Base-by-base conservation (phyloP, 2,797 vertebrate species). In the Apogon talboti region DNA sequence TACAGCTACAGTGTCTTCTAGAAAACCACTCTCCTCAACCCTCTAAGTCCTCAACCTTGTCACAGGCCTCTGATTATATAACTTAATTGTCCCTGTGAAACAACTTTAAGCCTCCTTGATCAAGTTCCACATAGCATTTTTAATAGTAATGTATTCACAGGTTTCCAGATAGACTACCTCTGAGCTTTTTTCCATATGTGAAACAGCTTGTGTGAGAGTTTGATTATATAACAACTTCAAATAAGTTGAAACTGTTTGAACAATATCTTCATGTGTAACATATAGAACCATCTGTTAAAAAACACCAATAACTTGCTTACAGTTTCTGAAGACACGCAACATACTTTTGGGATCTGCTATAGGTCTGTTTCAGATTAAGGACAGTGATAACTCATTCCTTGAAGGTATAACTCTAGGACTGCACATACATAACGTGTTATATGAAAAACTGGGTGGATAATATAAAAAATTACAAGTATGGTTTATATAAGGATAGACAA, bases 191-290 rank as follows among this genome's bases (percentile, higher is more conserved):
- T 63, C 54, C 42, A 69, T 37, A 64, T 60, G 62, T 45, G 46
- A 54, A 69, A 68, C 58, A 51, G 71, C 61, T 55, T 61, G 53
- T 65, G 58, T 63, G 54, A 16, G 24, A 18, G 19, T 47, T 2
- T n/a, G 63, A 53, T 74, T 74, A 70, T 50, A 61, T 73, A 84
- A 81, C 46, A 8, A 11, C 2, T 68, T 40, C 10, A 28, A 18
- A 51, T 21, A n/a, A 30, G 47, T 38, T 74, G 30, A 46, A 43
- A 44, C 19, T 19, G 37, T 66, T 54, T 81, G 37, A 72, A 48
- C 8, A 37, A 6, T 48, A n/a, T 42, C 12, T 16, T 70, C 24
- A 66, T 7, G 1, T 57, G 37, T 41, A 60, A 60, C 61, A 56
- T 67, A 58, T 47, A 59, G 37, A 76, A n/a, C 42, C 42, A 49